Evolutionary conservation across 2,113 vertebrate genomes (phyloP).

Genomic region (Mesembrinibis cayennensis): DNA sequence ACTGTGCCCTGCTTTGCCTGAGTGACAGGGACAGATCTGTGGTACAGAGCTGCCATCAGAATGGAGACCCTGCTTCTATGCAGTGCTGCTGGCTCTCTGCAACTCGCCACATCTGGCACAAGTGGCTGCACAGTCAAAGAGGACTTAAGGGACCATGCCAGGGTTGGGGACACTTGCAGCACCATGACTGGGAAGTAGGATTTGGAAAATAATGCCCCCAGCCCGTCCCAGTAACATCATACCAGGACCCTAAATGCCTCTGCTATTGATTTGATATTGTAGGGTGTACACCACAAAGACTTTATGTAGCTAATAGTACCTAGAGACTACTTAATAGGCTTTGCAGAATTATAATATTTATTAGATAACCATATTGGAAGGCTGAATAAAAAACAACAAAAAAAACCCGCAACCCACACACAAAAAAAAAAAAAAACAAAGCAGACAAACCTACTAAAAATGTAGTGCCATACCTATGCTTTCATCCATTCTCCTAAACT

Average conservation of each 20-base stretch:
- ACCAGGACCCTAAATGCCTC: background rate
- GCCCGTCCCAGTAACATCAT: background rate
- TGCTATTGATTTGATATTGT: background rate
- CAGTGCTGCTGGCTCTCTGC: background rate
- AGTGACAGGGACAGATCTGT: background rate
- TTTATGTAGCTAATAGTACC: background rate
- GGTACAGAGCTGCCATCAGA: background rate
- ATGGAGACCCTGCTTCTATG: background rate
- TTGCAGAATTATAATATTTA: background rate
- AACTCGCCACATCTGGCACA: fast-evolving
- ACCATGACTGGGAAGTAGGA: background rate
- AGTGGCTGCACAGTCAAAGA: background rate
- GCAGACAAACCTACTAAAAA: background rate
- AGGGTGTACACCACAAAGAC: background rate
- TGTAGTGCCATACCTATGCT: fast-evolving
- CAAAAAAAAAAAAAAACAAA: background rate
- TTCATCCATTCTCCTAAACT: background rate
- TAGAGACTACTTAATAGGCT: background rate
- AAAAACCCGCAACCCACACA: too few relatives aligned
- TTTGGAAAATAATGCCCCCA: background rate
- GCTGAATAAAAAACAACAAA: background rate
- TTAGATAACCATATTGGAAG: background rate
- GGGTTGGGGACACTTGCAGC: background rate
- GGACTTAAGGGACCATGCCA: fast-evolving
- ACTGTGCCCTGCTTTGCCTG: background rate